phyloP scores from a whole-genome alignment of 2,797 vertebrate species.

The Chromobotia macracanthus region DNA sequence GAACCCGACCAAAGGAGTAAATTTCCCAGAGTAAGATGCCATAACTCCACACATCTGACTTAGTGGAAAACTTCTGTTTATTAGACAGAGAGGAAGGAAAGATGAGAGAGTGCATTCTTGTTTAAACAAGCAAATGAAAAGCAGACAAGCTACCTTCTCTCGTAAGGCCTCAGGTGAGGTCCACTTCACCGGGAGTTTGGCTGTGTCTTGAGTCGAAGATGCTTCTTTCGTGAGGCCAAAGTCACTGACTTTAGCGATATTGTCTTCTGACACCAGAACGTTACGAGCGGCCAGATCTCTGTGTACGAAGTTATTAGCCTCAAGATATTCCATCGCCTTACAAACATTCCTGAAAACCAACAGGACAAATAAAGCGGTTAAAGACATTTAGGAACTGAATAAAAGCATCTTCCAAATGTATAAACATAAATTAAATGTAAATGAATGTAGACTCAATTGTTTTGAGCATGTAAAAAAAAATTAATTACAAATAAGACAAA shows the following conservation, averaged over 20 bases:
- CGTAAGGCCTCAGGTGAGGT: conserved; percentile 93
- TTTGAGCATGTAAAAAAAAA: not conserved
- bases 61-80: conserved; percentile 93
- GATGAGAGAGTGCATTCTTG: not conserved
- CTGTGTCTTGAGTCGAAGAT: conserved; percentile 90
- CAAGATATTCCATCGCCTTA: conserved; percentile 96
- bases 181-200: conserved; percentile 97
- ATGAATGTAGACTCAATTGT: too few relatives aligned
- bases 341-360: conserved; percentile 85
- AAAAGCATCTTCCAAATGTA: too few relatives aligned
- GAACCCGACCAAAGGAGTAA: conserved; percentile 97
- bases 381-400: too few relatives aligned
- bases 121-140: not conserved
- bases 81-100: not conserved
- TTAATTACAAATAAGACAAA: not conserved
- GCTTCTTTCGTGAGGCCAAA: conserved; percentile 97
- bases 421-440: too few relatives aligned
- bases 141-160: conserved; percentile 84
- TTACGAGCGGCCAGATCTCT: conserved; percentile 95
- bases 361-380: too few relatives aligned
- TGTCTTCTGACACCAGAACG: conserved; percentile 95
- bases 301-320: conserved; percentile 93
- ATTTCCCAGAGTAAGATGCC: conserved; percentile 99
- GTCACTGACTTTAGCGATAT: conserved; percentile 96
- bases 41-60: conserved; percentile 98